Evolutionary conservation across 92 coral and sea anemone species (phyloP), one percentile per base, ranked within the genome.

Genomic region (Porites evermanni): DNA sequence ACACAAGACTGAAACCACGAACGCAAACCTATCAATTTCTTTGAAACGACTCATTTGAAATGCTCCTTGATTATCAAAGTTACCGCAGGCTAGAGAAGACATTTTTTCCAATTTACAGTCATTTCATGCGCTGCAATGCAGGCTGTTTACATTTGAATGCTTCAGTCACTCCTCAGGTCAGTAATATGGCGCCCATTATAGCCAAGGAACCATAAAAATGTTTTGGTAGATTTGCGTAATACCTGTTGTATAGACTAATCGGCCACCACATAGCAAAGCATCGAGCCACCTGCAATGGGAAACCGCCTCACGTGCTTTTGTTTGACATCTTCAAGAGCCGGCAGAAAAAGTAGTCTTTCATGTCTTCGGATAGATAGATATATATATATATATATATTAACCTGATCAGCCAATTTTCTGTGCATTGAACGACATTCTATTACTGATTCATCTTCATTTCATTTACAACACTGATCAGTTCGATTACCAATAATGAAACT

Each of bases 201-300:
- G 11, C 24, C 51, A 78, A 23, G 20, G 29, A 14, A 23, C 29
- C 56, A 47, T 13, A 9, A 73, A 59, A 21, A 7, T 38, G 14
- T n/a, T 58, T 19, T 38, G 5, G 69, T 58, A 58, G 70, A 11
- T 44, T 81, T 81, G 78, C 70, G 78, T 58, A 70, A 56, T 81
- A 81, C 86, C 86, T 81, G 86, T n/a, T 58, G 77, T 54, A 26
- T 9, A 54, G n/a, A 56, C 68, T 79, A 65, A 56, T 69, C 54
- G 65, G 85, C 85, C 75, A 68, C 86, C 83, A 19, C 58, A 58
- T 53, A 70, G 67, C 75, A n/a, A 80, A 70, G 65, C 84, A 51
- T 80, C 2, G 9, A 81, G 9, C 78, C 78, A 81, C 86, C 86
- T 70, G 86, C 53, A 44, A 6, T 70, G 69, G 14, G 4, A 70